phyloP scores from a whole-genome alignment of 2,888 invertebrate genomes.

The Drosophila kokeensis region DNA sequence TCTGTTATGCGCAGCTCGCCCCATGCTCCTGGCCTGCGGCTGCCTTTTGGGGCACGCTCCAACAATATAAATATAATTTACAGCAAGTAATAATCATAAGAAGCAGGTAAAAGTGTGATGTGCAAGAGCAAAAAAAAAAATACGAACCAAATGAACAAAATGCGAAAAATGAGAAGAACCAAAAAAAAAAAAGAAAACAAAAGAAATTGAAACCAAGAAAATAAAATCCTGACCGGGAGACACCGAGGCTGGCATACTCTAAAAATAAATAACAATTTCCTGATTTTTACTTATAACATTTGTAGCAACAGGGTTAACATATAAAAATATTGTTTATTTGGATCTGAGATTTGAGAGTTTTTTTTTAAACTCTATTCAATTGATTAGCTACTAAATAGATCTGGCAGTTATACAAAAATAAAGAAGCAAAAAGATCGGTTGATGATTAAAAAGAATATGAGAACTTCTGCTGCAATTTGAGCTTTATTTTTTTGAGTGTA shows the following conservation, averaged over 20 bases:
- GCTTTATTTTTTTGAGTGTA: neutral
- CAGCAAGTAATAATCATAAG: constrained; percentile 69
- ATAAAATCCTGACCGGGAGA: neutral
- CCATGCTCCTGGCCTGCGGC: constrained; percentile 7
- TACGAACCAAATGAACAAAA: constrained; percentile 4
- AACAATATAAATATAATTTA: constrained; percentile 73
- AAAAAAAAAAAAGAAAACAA: neutral
- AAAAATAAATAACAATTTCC: neutral
- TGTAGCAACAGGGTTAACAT: neutral
- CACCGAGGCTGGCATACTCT: neutral
- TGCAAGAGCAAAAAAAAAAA: constrained; percentile 17
- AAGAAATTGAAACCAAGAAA: neutral
- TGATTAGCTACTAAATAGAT: neutral
- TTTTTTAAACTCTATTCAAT: neutral
- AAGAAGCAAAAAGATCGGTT: neutral
- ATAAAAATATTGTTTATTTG: neutral
- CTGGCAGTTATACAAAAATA: neutral
- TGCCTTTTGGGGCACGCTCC: constrained; percentile 58
- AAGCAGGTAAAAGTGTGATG: constrained; percentile 67
- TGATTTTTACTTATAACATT: neutral
- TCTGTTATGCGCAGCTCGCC: neutral
- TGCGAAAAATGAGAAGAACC: neutral
- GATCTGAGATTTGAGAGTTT: neutral
- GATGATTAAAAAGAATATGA: neutral
- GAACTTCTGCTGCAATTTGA: neutral